These are phyloP conservation scores for Cheiracanthium punctorium DNA, from an alignment of 2,888 invertebrate species.

Conservation along the genomic window DNA sequence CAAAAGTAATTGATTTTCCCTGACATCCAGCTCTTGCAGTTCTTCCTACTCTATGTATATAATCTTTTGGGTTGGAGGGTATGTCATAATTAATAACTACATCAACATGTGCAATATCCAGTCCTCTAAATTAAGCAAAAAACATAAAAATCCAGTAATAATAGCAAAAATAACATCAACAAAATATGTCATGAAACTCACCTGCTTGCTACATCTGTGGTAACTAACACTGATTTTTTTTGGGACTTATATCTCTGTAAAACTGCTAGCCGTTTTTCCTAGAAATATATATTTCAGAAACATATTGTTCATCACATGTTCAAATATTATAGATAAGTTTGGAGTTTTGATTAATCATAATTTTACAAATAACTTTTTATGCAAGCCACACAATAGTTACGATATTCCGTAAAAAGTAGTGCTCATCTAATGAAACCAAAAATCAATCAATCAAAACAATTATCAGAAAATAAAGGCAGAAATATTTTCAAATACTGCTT, in stretches of 20 bases:
- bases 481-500: no score
- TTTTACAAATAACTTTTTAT: no score
- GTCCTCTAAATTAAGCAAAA: slow-evolving; percentile 81
- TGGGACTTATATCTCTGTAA: slow-evolving; percentile 97
- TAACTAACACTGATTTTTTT: slow-evolving; percentile 93
- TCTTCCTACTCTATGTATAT: slow-evolving; percentile 97
- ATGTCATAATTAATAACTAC: slow-evolving; percentile 98
- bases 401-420: no score
- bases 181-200: slow-evolving; percentile 75
- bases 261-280: slow-evolving; percentile 93
- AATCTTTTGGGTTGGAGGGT: slow-evolving; percentile 98
- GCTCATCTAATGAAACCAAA: no score
- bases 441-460: no score
- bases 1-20: slow-evolving; percentile 95
- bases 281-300: slow-evolving; percentile 65
- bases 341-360: no score
- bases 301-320: no score
- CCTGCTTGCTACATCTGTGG: slow-evolving; percentile 99
- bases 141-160: not conserved
- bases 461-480: no score
- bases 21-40: slow-evolving; percentile 96
- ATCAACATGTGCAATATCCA: slow-evolving; percentile 99
- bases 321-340: no score
- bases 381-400: no score
- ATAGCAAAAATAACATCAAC: not conserved